These are phyloP conservation scores for Macroglossus sobrinus DNA, from an alignment of 2,113 vertebrate genomes.

Conservation along the genomic window DNA sequence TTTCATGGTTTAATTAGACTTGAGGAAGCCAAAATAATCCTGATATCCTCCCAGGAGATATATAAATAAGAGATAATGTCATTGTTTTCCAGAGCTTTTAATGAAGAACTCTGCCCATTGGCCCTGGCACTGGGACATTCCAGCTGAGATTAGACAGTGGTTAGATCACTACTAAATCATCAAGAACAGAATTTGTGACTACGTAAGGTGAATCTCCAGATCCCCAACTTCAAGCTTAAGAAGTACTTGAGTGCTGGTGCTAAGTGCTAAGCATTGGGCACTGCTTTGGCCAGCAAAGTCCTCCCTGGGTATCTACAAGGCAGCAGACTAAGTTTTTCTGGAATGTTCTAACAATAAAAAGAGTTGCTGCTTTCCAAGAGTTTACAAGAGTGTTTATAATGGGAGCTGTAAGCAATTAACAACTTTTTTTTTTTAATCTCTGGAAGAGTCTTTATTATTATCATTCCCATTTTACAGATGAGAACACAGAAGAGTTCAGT, in stretches of 20 bases:
- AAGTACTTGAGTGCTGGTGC: not conserved
- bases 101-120: not conserved
- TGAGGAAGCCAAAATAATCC: not conserved
- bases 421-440: not conserved
- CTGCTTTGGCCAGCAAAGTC: not conserved
- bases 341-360: not conserved
- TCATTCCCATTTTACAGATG: not conserved
- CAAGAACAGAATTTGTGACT: not conserved
- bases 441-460: not conserved
- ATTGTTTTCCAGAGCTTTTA: not conserved
- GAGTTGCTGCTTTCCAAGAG: not conserved
- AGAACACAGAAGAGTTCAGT: not conserved
- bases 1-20: constrained; percentile 14
- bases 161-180: not conserved
- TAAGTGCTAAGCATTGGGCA: not conserved
- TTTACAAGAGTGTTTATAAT: not conserved
- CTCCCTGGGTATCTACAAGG: not conserved
- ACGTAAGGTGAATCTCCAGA: not conserved
- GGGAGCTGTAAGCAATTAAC: not conserved
- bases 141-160: not conserved
- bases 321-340: not conserved
- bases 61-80: not conserved
- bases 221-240: not conserved
- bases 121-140: not conserved
- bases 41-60: not conserved